Evolutionary conservation across 2,113 vertebrate species (phyloP).

Genomic region (Psittacara wagleri): DNA sequence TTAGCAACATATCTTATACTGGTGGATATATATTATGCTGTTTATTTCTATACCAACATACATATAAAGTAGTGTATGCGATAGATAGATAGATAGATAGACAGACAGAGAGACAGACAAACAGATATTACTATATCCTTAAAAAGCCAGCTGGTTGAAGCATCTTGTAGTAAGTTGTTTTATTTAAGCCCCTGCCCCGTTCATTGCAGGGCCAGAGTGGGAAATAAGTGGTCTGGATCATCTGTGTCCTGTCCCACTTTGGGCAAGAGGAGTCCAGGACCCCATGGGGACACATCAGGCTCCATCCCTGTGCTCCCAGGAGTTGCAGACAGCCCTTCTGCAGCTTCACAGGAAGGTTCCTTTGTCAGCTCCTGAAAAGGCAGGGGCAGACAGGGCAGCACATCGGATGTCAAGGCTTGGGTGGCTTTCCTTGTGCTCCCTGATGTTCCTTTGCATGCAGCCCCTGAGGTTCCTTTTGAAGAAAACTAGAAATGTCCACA

Average conservation of each 20-base stretch:
- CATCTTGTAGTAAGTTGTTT: background rate
- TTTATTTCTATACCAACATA: background rate
- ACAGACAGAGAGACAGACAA: rapidly evolving
- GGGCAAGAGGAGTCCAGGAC: background rate
- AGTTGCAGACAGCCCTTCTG: background rate
- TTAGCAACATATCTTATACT: background rate
- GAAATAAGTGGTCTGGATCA: background rate
- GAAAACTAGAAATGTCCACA: background rate
- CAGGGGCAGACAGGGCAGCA: background rate
- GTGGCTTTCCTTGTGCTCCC: background rate
- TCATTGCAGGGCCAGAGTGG: background rate
- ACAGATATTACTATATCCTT: background rate
- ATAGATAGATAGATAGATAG: background rate
- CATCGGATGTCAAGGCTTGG: background rate
- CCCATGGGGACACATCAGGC: background rate
- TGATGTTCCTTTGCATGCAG: background rate
- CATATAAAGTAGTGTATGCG: background rate
- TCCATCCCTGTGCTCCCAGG: background rate
- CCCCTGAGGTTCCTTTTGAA: background rate
- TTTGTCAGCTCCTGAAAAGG: background rate
- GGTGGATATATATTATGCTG: background rate
- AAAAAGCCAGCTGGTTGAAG: background rate
- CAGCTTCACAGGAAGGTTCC: background rate
- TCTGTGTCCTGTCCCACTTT: background rate
- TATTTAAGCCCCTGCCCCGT: background rate